These are phyloP conservation scores for Archips xylosteana DNA, from an alignment of 2,888 invertebrate species.

Conservation along the genomic window DNA sequence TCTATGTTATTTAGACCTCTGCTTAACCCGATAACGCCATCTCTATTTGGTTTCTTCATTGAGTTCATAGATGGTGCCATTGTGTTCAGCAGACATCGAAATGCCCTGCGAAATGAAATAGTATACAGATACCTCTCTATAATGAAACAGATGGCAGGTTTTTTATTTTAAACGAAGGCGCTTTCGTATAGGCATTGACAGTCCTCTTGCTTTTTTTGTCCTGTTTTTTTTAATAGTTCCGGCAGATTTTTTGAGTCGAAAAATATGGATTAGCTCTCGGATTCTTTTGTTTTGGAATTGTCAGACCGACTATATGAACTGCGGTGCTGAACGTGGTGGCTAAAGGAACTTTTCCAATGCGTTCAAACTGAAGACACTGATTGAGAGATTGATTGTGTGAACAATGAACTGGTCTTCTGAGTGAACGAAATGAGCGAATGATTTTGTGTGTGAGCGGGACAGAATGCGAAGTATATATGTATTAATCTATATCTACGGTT, in stretches of 20 bases:
- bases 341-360: slow-evolving; percentile 10
- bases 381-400: slow-evolving; percentile 20
- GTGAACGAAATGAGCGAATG: slow-evolving; percentile 17
- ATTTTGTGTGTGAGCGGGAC: slow-evolving; percentile 22
- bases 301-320: background rate
- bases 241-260: background rate
- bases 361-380: slow-evolving; percentile 6
- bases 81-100: no score
- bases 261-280: background rate
- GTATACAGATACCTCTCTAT: no score
- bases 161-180: no score
- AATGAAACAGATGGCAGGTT: no score
- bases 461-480: slow-evolving; percentile 27
- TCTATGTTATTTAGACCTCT: no score
- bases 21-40: no score
- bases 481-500: slow-evolving; percentile 63
- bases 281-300: slow-evolving; percentile 27
- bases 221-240: background rate
- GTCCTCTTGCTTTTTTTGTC: no score
- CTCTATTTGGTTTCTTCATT: no score
- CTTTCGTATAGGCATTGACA: no score
- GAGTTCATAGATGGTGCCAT: no score
- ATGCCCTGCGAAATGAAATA: no score
- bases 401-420: slow-evolving; percentile 9
- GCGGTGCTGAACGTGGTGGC: background rate